These are phyloP conservation scores for Odontamblyopus rebecca DNA, from an alignment of 2,797 vertebrate genomes.

Conservation along the genomic window DNA sequence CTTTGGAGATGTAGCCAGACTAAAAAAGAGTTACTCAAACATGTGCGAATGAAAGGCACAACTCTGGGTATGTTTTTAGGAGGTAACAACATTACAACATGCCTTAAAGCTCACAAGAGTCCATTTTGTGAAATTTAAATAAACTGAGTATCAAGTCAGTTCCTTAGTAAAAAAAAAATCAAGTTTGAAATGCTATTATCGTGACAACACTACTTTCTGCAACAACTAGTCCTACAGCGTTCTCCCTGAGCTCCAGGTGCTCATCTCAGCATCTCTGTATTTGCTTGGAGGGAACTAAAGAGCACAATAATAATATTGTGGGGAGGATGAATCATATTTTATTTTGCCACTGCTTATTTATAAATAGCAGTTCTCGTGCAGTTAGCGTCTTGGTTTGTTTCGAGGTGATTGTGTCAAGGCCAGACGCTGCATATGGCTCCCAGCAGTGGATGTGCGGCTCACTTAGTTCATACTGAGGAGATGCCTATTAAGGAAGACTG, in stretches of 20 bases:
- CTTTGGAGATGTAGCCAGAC: too few species aligned
- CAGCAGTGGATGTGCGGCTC: constrained; percentile 52
- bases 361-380: constrained; percentile 19
- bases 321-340: neutral
- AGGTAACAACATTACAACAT: too few species aligned
- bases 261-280: neutral
- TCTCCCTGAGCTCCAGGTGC: neutral
- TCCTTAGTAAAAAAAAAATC: too few species aligned
- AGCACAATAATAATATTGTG: constrained; percentile 1
- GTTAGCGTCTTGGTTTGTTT: constrained; percentile 33
- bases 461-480: constrained; percentile 48
- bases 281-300: neutral
- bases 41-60: too few species aligned
- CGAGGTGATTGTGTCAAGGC: constrained; percentile 46
- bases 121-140: too few species aligned
- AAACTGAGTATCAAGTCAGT: too few species aligned
- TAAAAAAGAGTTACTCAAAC: too few species aligned
- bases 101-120: too few species aligned
- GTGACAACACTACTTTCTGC: neutral
- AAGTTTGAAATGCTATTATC: too few species aligned
- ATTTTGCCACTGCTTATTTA: neutral
- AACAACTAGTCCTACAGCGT: neutral
- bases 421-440: constrained; percentile 30
- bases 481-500: constrained; percentile 53
- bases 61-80: too few species aligned